Percentiles rank a stretch among this genome's conserved stretches.
Evolutionary conservation across 1,140 invertebrate species (phyloP).

Genomic region (fruit fly (Drosophila melanogaster)): Release_6_plus_ISO1_MT NT_033777.3:9467501-9468000

Average conservation of each 20-base stretch:
- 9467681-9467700: slow-evolving; percentile 46
- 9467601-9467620: slow-evolving; percentile 68
- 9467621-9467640: slow-evolving; percentile 36
- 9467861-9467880: slow-evolving; percentile 80
- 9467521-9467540: slow-evolving; percentile 47
- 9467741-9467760: not conserved
- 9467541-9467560: slow-evolving; percentile 68
- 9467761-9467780: slow-evolving; percentile 16
- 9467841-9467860: slow-evolving; percentile 79
- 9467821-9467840: slow-evolving; percentile 52
- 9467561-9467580: slow-evolving; percentile 84
- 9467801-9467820: slow-evolving; percentile 26
- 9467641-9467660: slow-evolving; percentile 30
- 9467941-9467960: slow-evolving; percentile 36
- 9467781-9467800: slow-evolving; percentile 41
- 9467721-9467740: slow-evolving; percentile 8
- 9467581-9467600: slow-evolving; percentile 84
- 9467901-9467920: slow-evolving; percentile 44
- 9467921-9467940: slow-evolving; percentile 25
- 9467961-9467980: slow-evolving; percentile 91
- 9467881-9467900: slow-evolving; percentile 73
- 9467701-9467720: slow-evolving; percentile 18
- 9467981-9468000: slow-evolving; percentile 98
- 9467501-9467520: slow-evolving; percentile 38
- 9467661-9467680: slow-evolving; percentile 18